Conservation (phyloP, 2,888 invertebrate species). For the Ectobius pallidus region DNA sequence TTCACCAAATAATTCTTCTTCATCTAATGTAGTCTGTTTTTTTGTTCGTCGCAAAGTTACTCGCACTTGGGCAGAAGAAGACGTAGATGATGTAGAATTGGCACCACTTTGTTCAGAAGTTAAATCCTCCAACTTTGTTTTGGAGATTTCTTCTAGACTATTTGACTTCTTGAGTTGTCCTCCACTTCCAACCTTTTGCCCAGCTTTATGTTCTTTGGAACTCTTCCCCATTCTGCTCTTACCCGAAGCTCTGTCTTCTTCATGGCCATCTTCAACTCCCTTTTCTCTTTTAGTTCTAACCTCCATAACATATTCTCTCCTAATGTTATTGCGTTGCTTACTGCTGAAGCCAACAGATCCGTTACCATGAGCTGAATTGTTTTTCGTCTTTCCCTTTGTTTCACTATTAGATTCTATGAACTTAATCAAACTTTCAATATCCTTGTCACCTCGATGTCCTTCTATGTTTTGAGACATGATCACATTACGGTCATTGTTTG, state of each 20-base stretch:
- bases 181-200: slow-evolving; percentile 44
- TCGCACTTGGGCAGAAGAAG: background rate
- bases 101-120: slow-evolving; percentile 51
- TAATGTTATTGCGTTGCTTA: slow-evolving; percentile 30
- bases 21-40: slow-evolving; percentile 48
- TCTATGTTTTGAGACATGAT: slow-evolving; percentile 64
- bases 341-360: slow-evolving; percentile 39
- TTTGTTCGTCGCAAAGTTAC: slow-evolving; percentile 44
- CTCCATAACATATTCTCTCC: slow-evolving; percentile 26
- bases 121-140: slow-evolving; percentile 74
- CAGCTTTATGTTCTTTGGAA: slow-evolving; percentile 55
- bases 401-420: slow-evolving; percentile 71
- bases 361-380: slow-evolving; percentile 49
- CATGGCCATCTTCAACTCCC: slow-evolving; percentile 50
- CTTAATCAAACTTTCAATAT: slow-evolving; percentile 76
- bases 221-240: slow-evolving; percentile 28
- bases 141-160: slow-evolving; percentile 81
- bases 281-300: slow-evolving; percentile 52
- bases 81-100: background rate
- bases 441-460: slow-evolving; percentile 80
- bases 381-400: slow-evolving; percentile 51
- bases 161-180: slow-evolving; percentile 71
- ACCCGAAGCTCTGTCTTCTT: slow-evolving; percentile 47
- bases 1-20: slow-evolving; percentile 51
- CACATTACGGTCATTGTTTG: slow-evolving; percentile 45